phyloP scores from a whole-genome alignment of 2,113 vertebrate genomes.

The Podiceps cristatus region DNA sequence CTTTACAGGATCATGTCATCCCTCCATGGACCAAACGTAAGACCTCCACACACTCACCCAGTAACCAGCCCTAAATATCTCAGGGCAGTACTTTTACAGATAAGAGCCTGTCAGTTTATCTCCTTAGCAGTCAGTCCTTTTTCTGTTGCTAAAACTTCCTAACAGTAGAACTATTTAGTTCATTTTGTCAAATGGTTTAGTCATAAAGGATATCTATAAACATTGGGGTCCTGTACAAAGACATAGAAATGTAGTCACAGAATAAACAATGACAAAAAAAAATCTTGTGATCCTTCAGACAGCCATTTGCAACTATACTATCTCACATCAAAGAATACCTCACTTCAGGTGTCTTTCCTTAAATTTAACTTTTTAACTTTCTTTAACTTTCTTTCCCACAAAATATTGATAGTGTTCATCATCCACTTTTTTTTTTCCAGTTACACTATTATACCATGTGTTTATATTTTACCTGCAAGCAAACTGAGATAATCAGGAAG shows the following conservation, averaged over 20 bases:
- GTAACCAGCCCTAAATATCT: neutral
- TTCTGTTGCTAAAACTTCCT: neutral
- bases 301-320: neutral
- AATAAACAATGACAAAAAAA: neutral
- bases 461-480: neutral
- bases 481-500: neutral
- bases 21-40: neutral
- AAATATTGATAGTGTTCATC: neutral
- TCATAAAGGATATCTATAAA: neutral
- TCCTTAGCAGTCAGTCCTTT: neutral
- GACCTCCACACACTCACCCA: rapidly evolving
- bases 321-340: neutral
- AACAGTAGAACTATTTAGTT: neutral
- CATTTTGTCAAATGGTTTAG: neutral
- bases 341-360: neutral
- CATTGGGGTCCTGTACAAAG: neutral
- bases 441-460: neutral
- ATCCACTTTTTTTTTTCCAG: neutral
- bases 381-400: neutral
- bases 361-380: neutral
- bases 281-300: neutral
- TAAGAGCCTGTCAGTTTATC: neutral
- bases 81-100: neutral
- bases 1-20: neutral
- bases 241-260: neutral